Percentiles rank a stretch among this genome's conserved stretches.
Evolutionary conservation across 92 coral and sea anemone genomes (phyloP).

Genomic region (Porites evermanni): DNA sequence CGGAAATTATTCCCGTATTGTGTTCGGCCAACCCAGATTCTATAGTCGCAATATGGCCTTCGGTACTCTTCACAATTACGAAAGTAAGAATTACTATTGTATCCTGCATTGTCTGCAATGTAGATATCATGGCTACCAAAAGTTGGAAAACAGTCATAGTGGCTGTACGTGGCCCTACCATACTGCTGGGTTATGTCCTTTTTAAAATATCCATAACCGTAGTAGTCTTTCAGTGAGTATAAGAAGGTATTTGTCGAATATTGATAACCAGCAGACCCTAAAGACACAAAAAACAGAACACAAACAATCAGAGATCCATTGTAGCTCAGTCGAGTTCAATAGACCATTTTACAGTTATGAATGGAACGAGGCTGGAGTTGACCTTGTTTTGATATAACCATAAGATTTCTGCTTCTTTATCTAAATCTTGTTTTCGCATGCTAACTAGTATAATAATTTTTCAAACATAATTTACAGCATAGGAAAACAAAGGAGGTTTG

Average conservation of each 20-base stretch:
- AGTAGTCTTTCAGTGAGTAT: conserved; percentile 6
- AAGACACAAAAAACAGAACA: too few relatives aligned
- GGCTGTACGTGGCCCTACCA: background rate
- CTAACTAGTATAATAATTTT: too few relatives aligned
- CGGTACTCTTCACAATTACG: background rate
- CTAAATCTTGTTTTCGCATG: too few relatives aligned
- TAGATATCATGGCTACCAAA: background rate
- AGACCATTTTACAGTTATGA: too few relatives aligned
- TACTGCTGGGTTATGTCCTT: background rate
- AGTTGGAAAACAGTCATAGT: background rate
- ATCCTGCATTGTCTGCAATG: background rate
- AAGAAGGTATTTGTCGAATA: conserved; percentile 3
- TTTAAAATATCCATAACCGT: conserved; percentile 10
- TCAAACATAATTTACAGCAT: too few relatives aligned
- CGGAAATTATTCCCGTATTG: background rate
- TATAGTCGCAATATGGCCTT: background rate
- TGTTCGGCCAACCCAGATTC: background rate
- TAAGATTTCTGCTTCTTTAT: too few relatives aligned
- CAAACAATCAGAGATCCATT: too few relatives aligned
- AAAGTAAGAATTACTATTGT: background rate
- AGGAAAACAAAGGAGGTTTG: too few relatives aligned
- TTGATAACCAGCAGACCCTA: background rate
- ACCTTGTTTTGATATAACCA: too few relatives aligned
- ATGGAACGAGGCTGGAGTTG: too few relatives aligned
- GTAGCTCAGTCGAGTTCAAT: too few relatives aligned